phyloP scores from a whole-genome alignment of 2,888 invertebrate genomes.

The Vanessa cardui region DNA sequence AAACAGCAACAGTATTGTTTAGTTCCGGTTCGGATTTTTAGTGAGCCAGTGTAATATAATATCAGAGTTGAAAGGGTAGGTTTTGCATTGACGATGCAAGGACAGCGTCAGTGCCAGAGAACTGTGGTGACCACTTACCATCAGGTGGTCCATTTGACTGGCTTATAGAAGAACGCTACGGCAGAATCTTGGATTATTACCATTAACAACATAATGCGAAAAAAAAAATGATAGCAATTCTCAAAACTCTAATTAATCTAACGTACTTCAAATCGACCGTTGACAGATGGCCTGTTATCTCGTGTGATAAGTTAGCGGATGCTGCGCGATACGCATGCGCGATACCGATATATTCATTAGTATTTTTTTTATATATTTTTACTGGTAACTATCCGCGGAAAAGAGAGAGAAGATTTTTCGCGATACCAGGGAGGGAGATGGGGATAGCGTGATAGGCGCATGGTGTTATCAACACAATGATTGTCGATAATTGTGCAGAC shows the following conservation, averaged over 20 bases:
- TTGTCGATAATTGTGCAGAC: conserved; percentile 45
- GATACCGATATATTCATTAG: conserved; percentile 5
- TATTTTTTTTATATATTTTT: conserved; percentile 61
- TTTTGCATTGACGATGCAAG: no score
- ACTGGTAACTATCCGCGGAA: conserved; percentile 52
- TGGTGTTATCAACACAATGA: conserved; percentile 54
- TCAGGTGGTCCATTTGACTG: neutral
- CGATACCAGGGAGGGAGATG: conserved; percentile 54
- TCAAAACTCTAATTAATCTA: conserved; percentile 31
- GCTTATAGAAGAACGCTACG: no score
- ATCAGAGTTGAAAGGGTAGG: no score
- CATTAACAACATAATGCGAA: neutral
- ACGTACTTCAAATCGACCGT: conserved; percentile 53
- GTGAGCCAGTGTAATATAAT: no score
- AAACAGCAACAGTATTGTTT: no score
- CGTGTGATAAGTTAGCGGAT: conserved; percentile 63
- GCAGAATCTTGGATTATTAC: no score
- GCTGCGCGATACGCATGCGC: conserved; percentile 32
- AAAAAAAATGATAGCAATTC: conserved; percentile 21
- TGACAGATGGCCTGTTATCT: conserved; percentile 69
- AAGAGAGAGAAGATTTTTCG: conserved; percentile 50
- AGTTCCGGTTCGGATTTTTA: no score
- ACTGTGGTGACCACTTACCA: no score
- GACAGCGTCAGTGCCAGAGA: no score
- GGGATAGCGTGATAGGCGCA: conserved; percentile 65